phyloP scores from a whole-genome alignment of 2,797 vertebrate genomes.

The Lacerta viridis region DNA sequence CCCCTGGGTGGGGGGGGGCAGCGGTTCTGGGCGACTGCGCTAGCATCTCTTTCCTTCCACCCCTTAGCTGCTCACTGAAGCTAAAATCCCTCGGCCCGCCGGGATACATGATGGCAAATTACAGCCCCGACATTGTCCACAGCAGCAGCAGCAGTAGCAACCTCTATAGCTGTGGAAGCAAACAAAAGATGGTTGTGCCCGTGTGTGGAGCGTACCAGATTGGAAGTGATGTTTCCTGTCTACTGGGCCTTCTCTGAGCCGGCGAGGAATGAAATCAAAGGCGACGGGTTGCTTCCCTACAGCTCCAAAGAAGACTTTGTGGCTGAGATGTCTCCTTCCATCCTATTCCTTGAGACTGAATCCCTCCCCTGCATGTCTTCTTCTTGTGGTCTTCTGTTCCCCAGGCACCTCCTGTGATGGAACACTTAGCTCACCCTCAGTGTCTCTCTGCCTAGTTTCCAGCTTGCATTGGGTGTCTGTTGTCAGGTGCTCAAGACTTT shows the following conservation, averaged over 20 bases:
- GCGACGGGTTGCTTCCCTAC: constrained; percentile 53
- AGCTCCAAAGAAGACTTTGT: constrained; percentile 72
- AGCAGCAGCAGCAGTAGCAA: not conserved
- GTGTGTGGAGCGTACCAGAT: constrained; percentile 52
- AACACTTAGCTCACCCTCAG: constrained; percentile 72
- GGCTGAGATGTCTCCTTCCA: constrained; percentile 73
- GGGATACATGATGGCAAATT: not conserved
- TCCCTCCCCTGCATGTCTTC: constrained; percentile 72
- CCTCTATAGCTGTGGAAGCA: constrained; percentile 24
- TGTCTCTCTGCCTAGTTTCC: constrained; percentile 59
- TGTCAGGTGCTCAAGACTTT: constrained; percentile 69
- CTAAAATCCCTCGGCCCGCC: not conserved
- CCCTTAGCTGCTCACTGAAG: not conserved
- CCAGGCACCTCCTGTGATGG: constrained; percentile 71
- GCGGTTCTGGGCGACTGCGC: not conserved
- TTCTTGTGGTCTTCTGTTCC: constrained; percentile 73
- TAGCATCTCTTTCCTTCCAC: accelerated
- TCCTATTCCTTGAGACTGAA: constrained; percentile 74
- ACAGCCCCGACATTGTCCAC: not conserved
- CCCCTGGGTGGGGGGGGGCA: not conserved
- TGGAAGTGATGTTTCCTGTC: constrained; percentile 66
- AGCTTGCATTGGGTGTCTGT: constrained; percentile 53
- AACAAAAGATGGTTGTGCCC: constrained; percentile 44
- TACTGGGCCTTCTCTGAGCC: constrained; percentile 67
- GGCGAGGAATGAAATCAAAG: constrained; percentile 65